Percentiles rank a stretch among this genome's conserved stretches.
phyloP scores from a whole-genome alignment of 2,797 vertebrate genomes.

The Molossus alvarezi region DNA sequence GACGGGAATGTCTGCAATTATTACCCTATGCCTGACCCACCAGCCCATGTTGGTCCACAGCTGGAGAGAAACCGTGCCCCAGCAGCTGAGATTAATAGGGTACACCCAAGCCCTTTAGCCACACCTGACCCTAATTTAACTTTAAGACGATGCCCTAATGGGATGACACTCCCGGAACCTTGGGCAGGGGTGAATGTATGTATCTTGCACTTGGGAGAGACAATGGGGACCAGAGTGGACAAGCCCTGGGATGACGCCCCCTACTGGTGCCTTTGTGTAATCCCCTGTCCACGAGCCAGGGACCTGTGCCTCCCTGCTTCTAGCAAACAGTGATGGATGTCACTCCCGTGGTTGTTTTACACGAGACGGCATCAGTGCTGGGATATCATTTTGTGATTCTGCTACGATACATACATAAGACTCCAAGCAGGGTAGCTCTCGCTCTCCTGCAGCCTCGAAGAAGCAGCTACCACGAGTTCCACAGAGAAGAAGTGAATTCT shows the following conservation, averaged over 20 bases:
- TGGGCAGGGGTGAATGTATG: neutral
- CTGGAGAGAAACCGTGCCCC: neutral
- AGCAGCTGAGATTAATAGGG: neutral
- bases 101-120: neutral
- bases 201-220: neutral
- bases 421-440: neutral
- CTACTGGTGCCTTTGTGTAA: neutral
- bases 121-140: neutral
- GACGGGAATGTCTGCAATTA: neutral
- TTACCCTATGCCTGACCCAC: neutral
- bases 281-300: neutral
- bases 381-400: neutral
- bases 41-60: neutral
- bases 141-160: neutral
- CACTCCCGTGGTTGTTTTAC: neutral
- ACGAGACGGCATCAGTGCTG: neutral
- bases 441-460: neutral
- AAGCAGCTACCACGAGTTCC: neutral
- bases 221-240: neutral
- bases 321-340: neutral
- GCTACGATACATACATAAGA: neutral
- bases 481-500: neutral
- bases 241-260: neutral
- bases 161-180: neutral
- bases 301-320: neutral